Evolutionary conservation across 1,140 invertebrate species (phyloP), one percentile per base, ranked within the genome.

Genomic region (Drosophila biarmipes): DNA sequence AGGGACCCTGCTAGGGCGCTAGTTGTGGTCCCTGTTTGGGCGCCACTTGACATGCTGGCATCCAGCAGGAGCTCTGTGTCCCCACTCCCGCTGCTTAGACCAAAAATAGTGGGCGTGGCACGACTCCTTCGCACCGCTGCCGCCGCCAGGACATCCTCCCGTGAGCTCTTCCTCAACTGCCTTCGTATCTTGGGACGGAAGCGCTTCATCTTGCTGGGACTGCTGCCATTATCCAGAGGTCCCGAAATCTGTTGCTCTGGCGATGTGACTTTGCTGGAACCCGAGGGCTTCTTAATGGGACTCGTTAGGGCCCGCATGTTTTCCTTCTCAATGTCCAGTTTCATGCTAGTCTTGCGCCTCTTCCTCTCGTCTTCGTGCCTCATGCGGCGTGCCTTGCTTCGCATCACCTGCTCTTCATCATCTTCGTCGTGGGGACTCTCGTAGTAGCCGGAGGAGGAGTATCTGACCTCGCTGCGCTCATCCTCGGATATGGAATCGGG

Each of bases 361-460:
- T 92, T 90, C n/a, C 91, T 73, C 21, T 92, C 91, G 29, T 92
- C 91, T n/a, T 92, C 91, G 19, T 84, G 81, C 0, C 90, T 76
- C 34, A 90, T 66, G 0, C 90, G 77, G 3, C 91, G 64, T 0
- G 69, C 56, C 54, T 92, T 87, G 54, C 69, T 71, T 7, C 76
- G 53, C 2, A 56, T 55, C 17, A 52, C 64, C 52, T 89, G 57
- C 35, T 84, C 74, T 35, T 76, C 72, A 46, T 89, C 89, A n/a
- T 92, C 94, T 77, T 96, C 96, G 0, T 95, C 94, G 37, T 96
- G 96, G 11, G 96, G 96, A 85, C 95, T 96, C 82, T 96, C 95
- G 84, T 96, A 96, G 74, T 96, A 96, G 2, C 95, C 96, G 1
- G 96, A 96, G 1, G 96, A 96, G 46, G 95, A 96, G 81, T 95